Evolutionary conservation across 2,113 vertebrate genomes (phyloP), one percentile per base, ranked within the genome.

Genomic region (Gavialis gangeticus): DNA sequence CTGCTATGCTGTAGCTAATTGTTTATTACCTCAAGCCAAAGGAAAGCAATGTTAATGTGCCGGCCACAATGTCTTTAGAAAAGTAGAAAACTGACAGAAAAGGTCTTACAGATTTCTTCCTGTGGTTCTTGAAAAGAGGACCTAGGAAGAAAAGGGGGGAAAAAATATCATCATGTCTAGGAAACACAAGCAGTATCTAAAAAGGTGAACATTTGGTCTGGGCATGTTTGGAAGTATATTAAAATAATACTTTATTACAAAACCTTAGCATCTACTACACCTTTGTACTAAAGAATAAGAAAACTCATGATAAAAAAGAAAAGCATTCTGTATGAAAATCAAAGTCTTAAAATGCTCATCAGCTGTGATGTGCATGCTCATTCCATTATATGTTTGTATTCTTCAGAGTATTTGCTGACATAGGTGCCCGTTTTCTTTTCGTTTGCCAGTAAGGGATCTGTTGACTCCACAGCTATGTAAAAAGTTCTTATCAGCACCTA

Each of bases 361-460:
- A 60, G 84, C 87, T 91, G 92, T 28, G 27, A 58, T 94, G 86
- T 13, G 63, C 91, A 55, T 87, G 94, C 3, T 93, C 94, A 96
- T 96, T 96, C 90, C 58, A 92, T 95, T 87, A 88, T 82, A 92
- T 93, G 34, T 97, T 96, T 95, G 82, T 96, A 91, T 90, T 96
- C 96, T 98, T 95, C 93, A 93, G 96, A 94, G 96, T 98, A 97
- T 98, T 97, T 98, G 95, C 96, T 98, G 97, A 97, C 97, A 97
- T 97, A 98, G 93, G 95, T 96, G 94, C 95, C 58, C 91, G 90
- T 96, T 97, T 96, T 94, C 95, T 97, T 95, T 90, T 96, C 28
- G 0, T 79, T 90, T 90, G 77, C 84, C 64, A 58, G 93, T 27
- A 87, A 92, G 79, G 89, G 94, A 91, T 97, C 91, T 94, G 89